phyloP scores from a whole-genome alignment of 2,888 invertebrate species.

The Thecocarcelia acutangulata region DNA sequence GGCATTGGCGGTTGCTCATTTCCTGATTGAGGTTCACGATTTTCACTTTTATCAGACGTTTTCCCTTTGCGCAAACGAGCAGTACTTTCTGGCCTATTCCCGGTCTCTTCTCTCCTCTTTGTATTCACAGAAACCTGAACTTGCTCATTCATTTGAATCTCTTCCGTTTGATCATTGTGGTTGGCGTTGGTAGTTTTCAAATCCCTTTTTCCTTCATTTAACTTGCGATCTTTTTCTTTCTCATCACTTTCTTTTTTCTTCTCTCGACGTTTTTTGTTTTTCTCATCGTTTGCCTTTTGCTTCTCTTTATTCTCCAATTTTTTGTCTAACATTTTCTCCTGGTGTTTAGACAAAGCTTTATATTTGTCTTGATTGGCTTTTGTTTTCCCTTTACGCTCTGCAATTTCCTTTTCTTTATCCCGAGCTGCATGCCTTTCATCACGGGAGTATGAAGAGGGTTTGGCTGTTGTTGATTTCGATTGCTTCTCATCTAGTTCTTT shows the following conservation, averaged over 20 bases:
- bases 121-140: background rate
- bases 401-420: slow-evolving; percentile 38
- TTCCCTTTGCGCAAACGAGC: slow-evolving; percentile 7
- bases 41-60: background rate
- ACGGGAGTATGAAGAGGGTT: slow-evolving; percentile 33
- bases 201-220: too few relatives aligned
- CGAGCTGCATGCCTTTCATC: slow-evolving; percentile 63
- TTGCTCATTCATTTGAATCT: background rate
- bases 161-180: background rate
- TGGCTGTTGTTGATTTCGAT: background rate
- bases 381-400: background rate
- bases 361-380: background rate
- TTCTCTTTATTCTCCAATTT: background rate
- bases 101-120: background rate
- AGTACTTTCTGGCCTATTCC: background rate
- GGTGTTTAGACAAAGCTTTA: background rate
- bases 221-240: background rate
- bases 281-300: background rate
- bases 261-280: background rate
- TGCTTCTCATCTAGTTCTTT: slow-evolving; percentile 24
- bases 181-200: too few relatives aligned
- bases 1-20: background rate
- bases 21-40: background rate
- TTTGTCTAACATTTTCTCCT: background rate
- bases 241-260: background rate